These are phyloP conservation scores for Mus spicilegus DNA, from an alignment of 2,113 vertebrate species.

Conservation along the genomic window DNA sequence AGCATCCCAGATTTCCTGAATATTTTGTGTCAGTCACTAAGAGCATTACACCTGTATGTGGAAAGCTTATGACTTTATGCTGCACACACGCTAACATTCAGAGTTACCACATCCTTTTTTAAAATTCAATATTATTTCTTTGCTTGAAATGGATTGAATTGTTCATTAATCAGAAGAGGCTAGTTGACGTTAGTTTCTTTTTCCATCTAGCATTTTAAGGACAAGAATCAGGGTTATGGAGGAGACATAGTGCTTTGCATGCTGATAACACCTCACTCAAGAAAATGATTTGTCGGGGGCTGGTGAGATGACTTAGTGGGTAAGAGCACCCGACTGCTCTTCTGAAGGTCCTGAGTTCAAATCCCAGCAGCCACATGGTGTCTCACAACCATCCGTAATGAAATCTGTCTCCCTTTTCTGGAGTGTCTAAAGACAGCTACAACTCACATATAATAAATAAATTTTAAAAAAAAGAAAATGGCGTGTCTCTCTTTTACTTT, in stretches of 20 bases:
- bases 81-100: neutral
- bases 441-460: no score
- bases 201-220: neutral
- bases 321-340: no score
- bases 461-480: no score
- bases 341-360: no score
- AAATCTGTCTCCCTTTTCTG: no score
- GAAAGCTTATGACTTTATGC: slow-evolving; percentile 9
- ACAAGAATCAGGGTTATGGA: neutral
- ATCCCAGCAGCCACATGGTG: no score
- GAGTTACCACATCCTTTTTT: neutral
- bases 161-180: neutral
- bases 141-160: neutral
- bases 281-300: neutral
- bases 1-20: no score
- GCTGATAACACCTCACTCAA: neutral
- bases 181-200: neutral
- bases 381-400: no score
- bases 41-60: neutral
- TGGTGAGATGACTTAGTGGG: no score
- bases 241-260: neutral
- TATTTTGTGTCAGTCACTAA: neutral
- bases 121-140: neutral
- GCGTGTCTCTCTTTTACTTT: neutral
- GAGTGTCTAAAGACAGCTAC: no score